phyloP scores from a whole-genome alignment of 1,140 invertebrate genomes.

The Heliconius congener region DNA sequence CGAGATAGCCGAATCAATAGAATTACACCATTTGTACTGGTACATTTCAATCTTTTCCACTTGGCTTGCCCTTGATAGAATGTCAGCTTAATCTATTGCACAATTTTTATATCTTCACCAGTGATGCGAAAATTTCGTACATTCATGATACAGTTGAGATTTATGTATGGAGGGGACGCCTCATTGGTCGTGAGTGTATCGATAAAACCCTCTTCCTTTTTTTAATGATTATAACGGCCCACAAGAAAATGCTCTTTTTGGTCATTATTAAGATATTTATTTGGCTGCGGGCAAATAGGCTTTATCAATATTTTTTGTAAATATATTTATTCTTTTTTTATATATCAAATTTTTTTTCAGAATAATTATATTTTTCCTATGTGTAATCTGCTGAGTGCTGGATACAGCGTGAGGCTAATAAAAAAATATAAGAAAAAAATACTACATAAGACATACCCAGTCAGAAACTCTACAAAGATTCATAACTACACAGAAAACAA shows the following conservation, averaged over 20 bases:
- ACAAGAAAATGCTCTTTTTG: constrained; percentile 15
- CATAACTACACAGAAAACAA: background rate
- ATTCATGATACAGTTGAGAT: constrained; percentile 28
- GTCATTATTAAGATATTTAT: constrained; percentile 12
- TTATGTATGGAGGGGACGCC: constrained; percentile 30
- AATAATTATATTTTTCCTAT: too few relatives aligned
- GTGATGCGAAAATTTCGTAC: constrained; percentile 30
- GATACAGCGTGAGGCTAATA: too few relatives aligned
- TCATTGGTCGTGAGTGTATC: constrained; percentile 30
- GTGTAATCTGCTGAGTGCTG: too few relatives aligned
- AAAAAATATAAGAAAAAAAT: too few relatives aligned
- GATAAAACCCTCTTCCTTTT: constrained; percentile 13
- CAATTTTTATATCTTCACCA: constrained; percentile 30
- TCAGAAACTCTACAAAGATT: background rate
- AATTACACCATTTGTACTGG: constrained; percentile 30
- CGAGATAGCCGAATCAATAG: constrained; percentile 21
- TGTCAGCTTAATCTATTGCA: constrained; percentile 33
- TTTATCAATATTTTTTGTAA: background rate
- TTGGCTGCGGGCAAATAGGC: background rate
- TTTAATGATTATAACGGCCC: constrained; percentile 21
- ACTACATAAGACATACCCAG: background rate
- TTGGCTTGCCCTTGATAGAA: constrained; percentile 30
- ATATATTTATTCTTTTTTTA: background rate
- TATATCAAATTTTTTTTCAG: background rate
- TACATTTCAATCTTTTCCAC: constrained; percentile 33